Evolutionary conservation across 2,888 invertebrate genomes (phyloP), one percentile per base, ranked within the genome.

Genomic region (Dolichopus griseipennis): DNA sequence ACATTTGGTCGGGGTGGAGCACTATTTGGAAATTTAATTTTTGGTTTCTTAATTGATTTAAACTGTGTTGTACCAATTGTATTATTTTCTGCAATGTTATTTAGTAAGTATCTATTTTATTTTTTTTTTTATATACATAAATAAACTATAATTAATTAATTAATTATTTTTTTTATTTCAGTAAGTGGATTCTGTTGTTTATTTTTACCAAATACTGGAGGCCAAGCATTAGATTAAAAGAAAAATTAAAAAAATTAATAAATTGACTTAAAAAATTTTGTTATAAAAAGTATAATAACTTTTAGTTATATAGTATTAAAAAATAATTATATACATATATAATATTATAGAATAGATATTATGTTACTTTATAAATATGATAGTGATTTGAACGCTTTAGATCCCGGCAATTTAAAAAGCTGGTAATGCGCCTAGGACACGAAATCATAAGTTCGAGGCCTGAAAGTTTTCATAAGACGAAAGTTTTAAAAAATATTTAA

Each of bases 1-100:
- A 91, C 91, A 20, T 90, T 90, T 78, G 91, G 91, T 68, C 85
- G 91, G 83, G 86, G 89, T 71, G 91, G 91, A 66, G 91, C 90
- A 71, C 83, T 91, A 68, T 79, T 90, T 67, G 91, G 91, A 71
- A 91, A 91, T 82, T 81, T 91, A 73, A 81, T 90, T 65, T 91
- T 91, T 77, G 91, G 91, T 69, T 90, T 90, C 81, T 84, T 91
- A 72, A 90, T 91, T 73, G 91, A 91, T 83, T 84, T 90, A 75
- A 90, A 90, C 78, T 91, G 91, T 77, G 86, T 88, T 69, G 82
- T 92, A 72, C 91, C 91, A 34, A 88, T 92, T 68, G 85, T 88
- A 64, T 78, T 91, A 68, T 91, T 91, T 81, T 85, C 90, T 73
- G 84, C 86, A 75, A 87, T 91, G 84, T 82, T 92, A 70, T 86